Percentiles rank a stretch among this genome's conserved stretches.
These are phyloP conservation scores for Psittacus erithacus DNA, from an alignment of 2,113 vertebrate species.

Conservation along the genomic window DNA sequence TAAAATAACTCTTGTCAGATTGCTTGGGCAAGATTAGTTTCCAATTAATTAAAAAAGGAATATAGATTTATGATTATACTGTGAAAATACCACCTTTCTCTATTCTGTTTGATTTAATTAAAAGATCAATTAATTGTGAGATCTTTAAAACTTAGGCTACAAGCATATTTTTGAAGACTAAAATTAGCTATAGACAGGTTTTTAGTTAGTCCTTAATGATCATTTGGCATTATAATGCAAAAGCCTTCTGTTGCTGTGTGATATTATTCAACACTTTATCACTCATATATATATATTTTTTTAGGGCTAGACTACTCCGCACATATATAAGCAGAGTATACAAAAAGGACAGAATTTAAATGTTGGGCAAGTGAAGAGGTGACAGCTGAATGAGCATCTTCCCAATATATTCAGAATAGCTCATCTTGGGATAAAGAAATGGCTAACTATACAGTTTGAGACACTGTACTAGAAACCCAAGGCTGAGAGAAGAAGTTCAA, in stretches of 20 bases:
- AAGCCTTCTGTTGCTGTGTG: neutral
- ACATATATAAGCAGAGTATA: neutral
- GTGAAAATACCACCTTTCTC: neutral
- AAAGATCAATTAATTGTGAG: neutral
- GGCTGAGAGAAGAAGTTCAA: neutral
- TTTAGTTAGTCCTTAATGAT: neutral
- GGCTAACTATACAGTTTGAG: neutral
- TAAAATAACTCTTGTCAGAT: neutral
- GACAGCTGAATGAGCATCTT: neutral
- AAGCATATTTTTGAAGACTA: neutral
- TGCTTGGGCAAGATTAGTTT: neutral
- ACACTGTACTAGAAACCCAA: neutral
- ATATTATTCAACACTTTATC: neutral
- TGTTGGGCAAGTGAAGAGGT: neutral
- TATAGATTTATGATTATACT: neutral
- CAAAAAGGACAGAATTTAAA: neutral
- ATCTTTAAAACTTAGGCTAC: neutral
- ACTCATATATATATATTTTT: neutral
- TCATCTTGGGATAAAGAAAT: neutral
- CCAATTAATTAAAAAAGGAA: neutral
- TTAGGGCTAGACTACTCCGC: neutral
- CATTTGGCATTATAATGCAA: neutral
- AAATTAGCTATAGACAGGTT: neutral
- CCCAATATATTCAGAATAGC: neutral
- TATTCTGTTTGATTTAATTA: neutral